phyloP scores from a whole-genome alignment of 1,140 invertebrate species.

The Eumaeus atala region DNA sequence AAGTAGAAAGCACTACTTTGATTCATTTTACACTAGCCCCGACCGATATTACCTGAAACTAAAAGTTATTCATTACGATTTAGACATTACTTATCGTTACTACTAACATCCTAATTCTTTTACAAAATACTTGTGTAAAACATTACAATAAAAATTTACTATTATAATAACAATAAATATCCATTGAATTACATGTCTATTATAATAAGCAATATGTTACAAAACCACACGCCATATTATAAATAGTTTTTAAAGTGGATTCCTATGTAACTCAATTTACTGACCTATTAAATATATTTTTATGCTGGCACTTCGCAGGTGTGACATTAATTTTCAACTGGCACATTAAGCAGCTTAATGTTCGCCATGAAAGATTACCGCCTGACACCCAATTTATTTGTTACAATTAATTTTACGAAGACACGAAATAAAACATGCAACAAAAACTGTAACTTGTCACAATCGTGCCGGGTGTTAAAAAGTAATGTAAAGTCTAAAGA shows the following conservation, averaged over 20 bases:
- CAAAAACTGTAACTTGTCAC: background rate
- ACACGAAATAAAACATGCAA: background rate
- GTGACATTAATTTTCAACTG: constrained; percentile 42
- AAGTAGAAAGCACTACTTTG: no score
- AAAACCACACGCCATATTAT: constrained; percentile 5
- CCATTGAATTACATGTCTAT: background rate
- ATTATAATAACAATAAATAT: no score
- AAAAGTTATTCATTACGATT: no score
- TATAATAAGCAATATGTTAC: constrained; percentile 1
- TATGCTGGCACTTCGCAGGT: constrained; percentile 34
- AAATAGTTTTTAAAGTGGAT: constrained; percentile 30
- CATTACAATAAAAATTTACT: no score
- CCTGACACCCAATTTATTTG: constrained; percentile 24
- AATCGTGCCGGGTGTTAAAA: background rate
- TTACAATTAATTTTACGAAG: constrained; percentile 16
- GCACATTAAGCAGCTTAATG: constrained; percentile 37
- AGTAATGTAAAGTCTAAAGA: no score
- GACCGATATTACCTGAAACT: no score
- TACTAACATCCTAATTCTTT: no score
- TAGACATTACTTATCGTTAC: no score
- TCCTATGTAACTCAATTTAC: constrained; percentile 37
- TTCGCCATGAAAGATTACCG: constrained; percentile 20
- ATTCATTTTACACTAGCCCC: no score
- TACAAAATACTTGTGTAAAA: no score
- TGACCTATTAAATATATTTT: constrained; percentile 39